These are phyloP conservation scores for Tolypeutes matacus DNA, from an alignment of 2,797 vertebrate genomes.

Conservation along the genomic window DNA sequence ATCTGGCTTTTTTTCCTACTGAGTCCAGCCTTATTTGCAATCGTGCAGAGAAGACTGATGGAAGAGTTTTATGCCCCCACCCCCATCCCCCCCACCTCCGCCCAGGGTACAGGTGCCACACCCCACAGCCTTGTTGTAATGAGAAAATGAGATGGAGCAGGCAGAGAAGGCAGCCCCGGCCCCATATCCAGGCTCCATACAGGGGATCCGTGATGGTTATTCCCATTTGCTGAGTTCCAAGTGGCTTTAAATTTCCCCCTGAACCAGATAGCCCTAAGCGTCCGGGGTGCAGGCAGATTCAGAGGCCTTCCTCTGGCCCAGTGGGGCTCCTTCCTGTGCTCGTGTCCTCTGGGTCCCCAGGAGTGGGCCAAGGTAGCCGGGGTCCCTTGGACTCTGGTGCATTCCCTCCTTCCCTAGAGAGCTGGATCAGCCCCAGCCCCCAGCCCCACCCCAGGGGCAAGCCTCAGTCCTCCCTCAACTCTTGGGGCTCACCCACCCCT, in stretches of 20 bases:
- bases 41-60: neutral
- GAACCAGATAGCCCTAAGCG: slow-evolving; percentile 19
- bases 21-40: neutral
- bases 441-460: neutral
- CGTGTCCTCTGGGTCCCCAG: neutral
- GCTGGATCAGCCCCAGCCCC: neutral
- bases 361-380: neutral
- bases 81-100: too few species aligned
- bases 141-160: neutral
- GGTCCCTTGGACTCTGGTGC: neutral
- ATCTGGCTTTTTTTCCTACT: too few species aligned
- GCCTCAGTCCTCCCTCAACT: neutral
- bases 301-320: neutral
- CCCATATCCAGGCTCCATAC: neutral
- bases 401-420: neutral
- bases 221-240: slow-evolving; percentile 47
- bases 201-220: neutral
- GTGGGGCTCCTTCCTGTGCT: neutral
- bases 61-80: too few species aligned
- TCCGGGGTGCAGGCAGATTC: neutral
- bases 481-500: accelerated
- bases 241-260: slow-evolving; percentile 38
- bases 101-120: neutral
- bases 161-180: neutral
- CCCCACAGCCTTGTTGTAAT: neutral